These are phyloP conservation scores for Cebidichthys violaceus DNA, from an alignment of 2,113 vertebrate species.

Conservation along the genomic window DNA sequence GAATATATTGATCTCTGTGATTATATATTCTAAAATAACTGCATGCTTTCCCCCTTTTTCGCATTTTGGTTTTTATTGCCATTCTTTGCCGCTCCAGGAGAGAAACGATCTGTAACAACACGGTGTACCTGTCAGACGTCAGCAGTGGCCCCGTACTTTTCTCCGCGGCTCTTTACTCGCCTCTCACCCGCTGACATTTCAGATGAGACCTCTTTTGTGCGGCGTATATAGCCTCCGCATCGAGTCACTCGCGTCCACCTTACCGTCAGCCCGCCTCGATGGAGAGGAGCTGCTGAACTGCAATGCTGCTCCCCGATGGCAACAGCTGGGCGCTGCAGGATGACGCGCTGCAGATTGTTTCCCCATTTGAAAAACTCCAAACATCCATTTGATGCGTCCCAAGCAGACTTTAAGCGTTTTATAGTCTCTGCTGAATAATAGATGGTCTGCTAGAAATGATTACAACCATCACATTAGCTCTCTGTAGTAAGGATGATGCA, in stretches of 20 bases:
- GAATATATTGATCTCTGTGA: conserved; percentile 69
- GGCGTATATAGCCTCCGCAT: conserved; percentile 48
- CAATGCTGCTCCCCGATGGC: conserved; percentile 60
- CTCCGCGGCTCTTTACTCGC: conserved; percentile 55
- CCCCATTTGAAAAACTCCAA: conserved; percentile 41
- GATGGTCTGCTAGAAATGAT: conserved; percentile 41
- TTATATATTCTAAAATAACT: conserved; percentile 71
- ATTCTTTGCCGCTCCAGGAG: conserved; percentile 33
- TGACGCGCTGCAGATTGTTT: conserved; percentile 18
- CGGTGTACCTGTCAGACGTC: conserved; percentile 62
- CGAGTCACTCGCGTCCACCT: conserved; percentile 48
- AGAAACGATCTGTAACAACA: conserved; percentile 52
- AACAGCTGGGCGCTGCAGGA: conserved; percentile 11
- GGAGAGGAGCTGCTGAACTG: conserved; percentile 13
- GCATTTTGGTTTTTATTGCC: conserved; percentile 40
- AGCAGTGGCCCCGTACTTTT: conserved; percentile 50
- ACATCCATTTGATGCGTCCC: conserved; percentile 42
- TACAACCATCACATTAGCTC: conserved; percentile 35
- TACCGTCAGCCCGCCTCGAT: conserved; percentile 13
- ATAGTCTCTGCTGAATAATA: conserved; percentile 38
- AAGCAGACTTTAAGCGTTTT: conserved; percentile 19
- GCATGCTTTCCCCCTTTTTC: conserved; percentile 64
- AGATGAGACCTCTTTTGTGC: conserved; percentile 60
- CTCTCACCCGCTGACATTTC: conserved; percentile 74
- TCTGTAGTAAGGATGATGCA: conserved; percentile 43